Conservation (phyloP, 2,113 vertebrate species). For the Heterochromis multidens region DNA sequence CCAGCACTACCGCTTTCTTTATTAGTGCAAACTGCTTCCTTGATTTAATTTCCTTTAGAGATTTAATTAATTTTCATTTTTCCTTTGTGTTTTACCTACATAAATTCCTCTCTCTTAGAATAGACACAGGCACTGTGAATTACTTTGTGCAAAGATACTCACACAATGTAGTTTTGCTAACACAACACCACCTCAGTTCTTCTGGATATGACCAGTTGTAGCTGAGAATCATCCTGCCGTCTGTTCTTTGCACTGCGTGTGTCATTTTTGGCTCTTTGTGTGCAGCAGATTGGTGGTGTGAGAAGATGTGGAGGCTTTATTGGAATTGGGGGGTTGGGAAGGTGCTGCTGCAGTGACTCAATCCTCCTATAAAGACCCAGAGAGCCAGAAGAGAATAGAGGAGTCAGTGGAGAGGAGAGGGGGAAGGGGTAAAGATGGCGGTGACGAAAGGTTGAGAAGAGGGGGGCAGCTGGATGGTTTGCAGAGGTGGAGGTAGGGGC, state of each 20-base stretch:
- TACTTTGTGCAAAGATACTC: background rate
- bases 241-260: background rate
- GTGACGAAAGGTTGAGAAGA: slow-evolving; percentile 14
- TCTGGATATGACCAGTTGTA: background rate
- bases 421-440: slow-evolving; percentile 27
- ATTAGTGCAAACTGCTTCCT: background rate
- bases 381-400: background rate
- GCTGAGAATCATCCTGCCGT: background rate
- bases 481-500: slow-evolving; percentile 41
- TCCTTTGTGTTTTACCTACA: background rate
- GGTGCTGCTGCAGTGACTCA: slow-evolving; percentile 43
- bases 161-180: fast-evolving
- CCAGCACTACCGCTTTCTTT: background rate
- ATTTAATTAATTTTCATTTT: background rate
- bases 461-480: slow-evolving; percentile 2
- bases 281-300: slow-evolving; percentile 6
- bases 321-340: slow-evolving; percentile 55
- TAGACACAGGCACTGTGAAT: background rate
- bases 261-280: slow-evolving; percentile 41
- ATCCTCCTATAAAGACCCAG: slow-evolving; percentile 52
- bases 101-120: background rate
- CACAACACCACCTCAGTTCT: background rate
- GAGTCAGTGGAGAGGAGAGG: background rate
- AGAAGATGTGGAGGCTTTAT: slow-evolving; percentile 44
- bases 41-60: background rate